phyloP scores from a whole-genome alignment of 2,113 vertebrate species.

The Mormyrus iriodes region DNA sequence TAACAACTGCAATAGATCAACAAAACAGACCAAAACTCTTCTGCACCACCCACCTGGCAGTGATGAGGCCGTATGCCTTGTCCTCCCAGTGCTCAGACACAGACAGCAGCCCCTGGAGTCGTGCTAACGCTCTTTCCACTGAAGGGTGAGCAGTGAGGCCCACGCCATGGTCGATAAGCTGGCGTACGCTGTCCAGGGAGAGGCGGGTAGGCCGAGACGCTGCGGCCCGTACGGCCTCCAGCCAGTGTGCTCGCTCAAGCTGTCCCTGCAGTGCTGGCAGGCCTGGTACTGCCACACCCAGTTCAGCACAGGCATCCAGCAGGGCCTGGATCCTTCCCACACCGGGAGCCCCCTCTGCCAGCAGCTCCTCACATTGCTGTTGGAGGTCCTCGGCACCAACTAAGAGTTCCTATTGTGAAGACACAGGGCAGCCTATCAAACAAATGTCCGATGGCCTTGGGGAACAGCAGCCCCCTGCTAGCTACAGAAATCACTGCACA shows the following conservation, averaged over 20 bases:
- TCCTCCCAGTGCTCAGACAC: conserved; percentile 95
- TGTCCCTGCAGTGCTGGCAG: conserved; percentile 71
- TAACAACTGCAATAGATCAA: neutral
- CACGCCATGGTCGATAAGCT: conserved; percentile 90
- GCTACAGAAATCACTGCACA: neutral
- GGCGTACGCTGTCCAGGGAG: conserved; percentile 83
- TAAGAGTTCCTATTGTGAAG: conserved; percentile 73
- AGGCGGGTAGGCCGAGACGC: conserved; percentile 67
- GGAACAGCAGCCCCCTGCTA: neutral
- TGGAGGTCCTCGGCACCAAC: conserved; percentile 85
- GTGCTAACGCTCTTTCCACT: conserved; percentile 88
- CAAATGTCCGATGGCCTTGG: neutral
- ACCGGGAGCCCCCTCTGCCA: conserved; percentile 74
- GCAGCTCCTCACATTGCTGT: conserved; percentile 69
- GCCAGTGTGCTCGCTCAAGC: conserved; percentile 87
- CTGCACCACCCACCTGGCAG: conserved; percentile 70
- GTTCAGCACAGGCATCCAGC: conserved; percentile 79
- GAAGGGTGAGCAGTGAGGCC: conserved; percentile 77
- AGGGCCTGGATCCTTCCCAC: conserved; percentile 76
- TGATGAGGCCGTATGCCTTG: conserved; percentile 73
- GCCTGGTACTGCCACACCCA: conserved; percentile 83
- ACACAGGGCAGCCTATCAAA: neutral
- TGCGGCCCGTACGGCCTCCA: conserved; percentile 77
- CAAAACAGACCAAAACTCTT: neutral
- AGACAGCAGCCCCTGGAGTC: conserved; percentile 86